Base-by-base conservation (phyloP, 2,113 vertebrate species). In the Leptosomus discolor region DNA sequence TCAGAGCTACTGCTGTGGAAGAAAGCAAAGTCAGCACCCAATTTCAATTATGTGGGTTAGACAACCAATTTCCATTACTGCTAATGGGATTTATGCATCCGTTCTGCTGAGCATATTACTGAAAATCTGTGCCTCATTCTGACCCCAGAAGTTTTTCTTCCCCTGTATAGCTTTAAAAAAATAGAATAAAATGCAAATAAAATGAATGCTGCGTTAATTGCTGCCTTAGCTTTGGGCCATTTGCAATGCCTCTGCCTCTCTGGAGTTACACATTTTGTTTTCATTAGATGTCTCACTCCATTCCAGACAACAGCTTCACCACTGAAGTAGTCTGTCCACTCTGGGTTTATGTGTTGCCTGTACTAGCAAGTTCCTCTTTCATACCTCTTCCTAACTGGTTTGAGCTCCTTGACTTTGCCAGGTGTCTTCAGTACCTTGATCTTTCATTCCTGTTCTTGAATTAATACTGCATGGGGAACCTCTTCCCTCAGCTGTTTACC, bases 11-110 rank as follows among this genome's bases (percentile, higher is more conserved):
- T 50, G 15, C 51, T 6, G 39, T 75, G 34, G 39, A 64, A 71
- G 39, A 90, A 39, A 88, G 78, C 57, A 32, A 82, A 90, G 57
- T 93, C 88, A 93, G 88, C 79, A 85, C 34, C 43, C 17, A 78
- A 79, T 71, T 93, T 93, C 82, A 92, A 92, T 95, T 88, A 85
- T 48, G 85, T 71, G 53, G 43, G 74, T 79, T 79, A 90, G 45
- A 71, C 32, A 94, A 51, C 30, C 51, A 9, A 68, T 92, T 95
- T 83, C 94, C 24, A 45, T 95, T 85, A 76, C 48, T 80, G 57
- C 34, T 92, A 92, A 93, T 83, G 67, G 85, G 61, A 90, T 93
- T 90, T 80, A 64, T 17, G 39, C 22, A 65, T 61, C 53, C 15
- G 2, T 92, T 80, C 45, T 77, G 23, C 74, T 34, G 71, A 92